Evolutionary conservation across 1,140 invertebrate species (phyloP), one percentile per base, ranked within the genome.

Genomic region (Drosophila leontia): DNA sequence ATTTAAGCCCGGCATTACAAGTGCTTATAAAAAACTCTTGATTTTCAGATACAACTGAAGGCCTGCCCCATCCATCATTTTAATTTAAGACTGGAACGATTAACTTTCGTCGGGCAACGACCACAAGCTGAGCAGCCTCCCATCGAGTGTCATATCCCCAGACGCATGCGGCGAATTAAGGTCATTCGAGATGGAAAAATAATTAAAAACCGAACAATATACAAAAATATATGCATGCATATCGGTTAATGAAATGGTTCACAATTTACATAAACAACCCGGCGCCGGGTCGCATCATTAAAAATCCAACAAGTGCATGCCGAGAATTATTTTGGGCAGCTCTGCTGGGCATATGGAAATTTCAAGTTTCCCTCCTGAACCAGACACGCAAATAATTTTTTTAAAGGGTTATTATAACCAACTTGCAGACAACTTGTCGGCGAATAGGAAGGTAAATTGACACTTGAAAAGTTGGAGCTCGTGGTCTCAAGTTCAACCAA

Each of bases 381-480:
- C 45, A 15, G 19, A n/a, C 26, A 45, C 19, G 70, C 42, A 63
- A 62, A 65, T 41, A 41, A 44, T 47, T 15, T 47, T 55, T 23
- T n/a, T 1, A 13, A 42, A 34, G 29, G 50, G 26, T 29, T 29
- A 2, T 29, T 55, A 50, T 60, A 48, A 29, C 23, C 17, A 58
- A 50, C 37, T 64, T 63, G 58, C 83, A 86, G 82, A 86, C 82
- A 75, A 39, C 48, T 76, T 79, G 82, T 79, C 82, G 82, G 39
- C 78, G 23, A 17, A 32, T 56, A 76, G 82, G 79, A 86, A 87
- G 70, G 79, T 47, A 82, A 82, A 63, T 55, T 44, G 83, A 86
- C 63, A 65, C 78, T 74, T 23, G 34, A 60, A 48, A 37, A 37
- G 37, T 13, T 15, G 12, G 47, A n/a, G 41, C 15, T 64, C 44